These are phyloP conservation scores for Cichlasoma orientale DNA, from an alignment of 2,797 vertebrate genomes.

Conservation along the genomic window DNA sequence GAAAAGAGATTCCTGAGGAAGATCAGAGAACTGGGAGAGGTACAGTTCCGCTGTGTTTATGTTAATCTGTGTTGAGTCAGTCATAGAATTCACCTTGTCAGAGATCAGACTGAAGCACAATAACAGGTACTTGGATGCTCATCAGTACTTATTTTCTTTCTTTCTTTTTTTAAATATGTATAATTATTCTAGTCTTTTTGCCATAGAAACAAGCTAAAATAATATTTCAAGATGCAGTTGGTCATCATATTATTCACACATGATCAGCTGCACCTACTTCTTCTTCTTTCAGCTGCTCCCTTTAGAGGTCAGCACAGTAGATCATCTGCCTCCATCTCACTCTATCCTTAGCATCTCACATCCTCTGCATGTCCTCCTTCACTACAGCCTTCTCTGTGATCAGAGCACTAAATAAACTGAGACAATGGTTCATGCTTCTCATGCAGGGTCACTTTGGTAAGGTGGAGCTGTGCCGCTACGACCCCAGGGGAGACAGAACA, in stretches of 20 bases:
- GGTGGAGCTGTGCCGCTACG: slow-evolving; percentile 95
- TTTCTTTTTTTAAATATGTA: not conserved
- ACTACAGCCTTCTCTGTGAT: not conserved
- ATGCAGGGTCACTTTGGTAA: slow-evolving; percentile 95
- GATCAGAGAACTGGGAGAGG: slow-evolving; percentile 94
- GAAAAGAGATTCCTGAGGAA: slow-evolving; percentile 93
- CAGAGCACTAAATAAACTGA: not conserved
- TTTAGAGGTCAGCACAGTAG: not conserved
- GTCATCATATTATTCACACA: not conserved
- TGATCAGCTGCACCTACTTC: not conserved
- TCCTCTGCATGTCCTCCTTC: no score
- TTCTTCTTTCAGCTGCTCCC: not conserved
- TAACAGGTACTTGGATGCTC: no score
- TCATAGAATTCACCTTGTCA: not conserved
- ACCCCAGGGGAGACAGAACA: slow-evolving; percentile 92
- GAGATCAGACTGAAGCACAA: not conserved
- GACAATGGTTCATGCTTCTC: not conserved
- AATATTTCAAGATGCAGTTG: not conserved
- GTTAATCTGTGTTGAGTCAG: not conserved
- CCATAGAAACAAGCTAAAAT: not conserved
- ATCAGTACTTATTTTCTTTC: not conserved
- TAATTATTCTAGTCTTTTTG: not conserved
- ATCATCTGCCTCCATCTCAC: not conserved
- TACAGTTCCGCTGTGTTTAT: slow-evolving; percentile 52
- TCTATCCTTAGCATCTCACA: not conserved